Evolutionary conservation across 2,797 vertebrate genomes (phyloP).

Genomic region (Nyctalus aviator): DNA sequence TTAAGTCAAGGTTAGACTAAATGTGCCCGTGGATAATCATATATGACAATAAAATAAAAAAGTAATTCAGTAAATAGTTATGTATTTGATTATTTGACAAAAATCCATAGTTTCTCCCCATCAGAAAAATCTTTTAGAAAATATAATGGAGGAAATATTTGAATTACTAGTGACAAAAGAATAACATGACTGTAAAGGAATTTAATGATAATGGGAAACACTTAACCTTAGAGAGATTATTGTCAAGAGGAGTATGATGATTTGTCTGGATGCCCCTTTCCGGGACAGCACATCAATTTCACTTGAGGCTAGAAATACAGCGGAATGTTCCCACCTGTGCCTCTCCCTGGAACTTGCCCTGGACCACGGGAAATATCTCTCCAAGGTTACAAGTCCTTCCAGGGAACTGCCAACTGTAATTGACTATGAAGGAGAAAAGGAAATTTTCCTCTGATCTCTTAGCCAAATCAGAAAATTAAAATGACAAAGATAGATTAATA

Average conservation of each 20-base stretch:
- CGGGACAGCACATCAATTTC: neutral
- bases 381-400: neutral
- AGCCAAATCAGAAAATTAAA: neutral
- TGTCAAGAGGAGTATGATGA: neutral
- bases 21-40: neutral
- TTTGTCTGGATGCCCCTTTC: neutral
- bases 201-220: neutral
- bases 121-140: neutral
- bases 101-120: neutral
- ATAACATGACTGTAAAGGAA: neutral
- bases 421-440: neutral
- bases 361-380: neutral
- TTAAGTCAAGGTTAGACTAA: neutral
- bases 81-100: neutral
- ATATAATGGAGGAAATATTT: neutral
- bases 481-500: neutral
- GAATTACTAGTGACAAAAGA: neutral
- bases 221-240: neutral
- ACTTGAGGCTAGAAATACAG: neutral
- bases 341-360: neutral
- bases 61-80: neutral
- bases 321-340: neutral
- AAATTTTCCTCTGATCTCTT: neutral
- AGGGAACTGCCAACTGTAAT: fast-evolving
- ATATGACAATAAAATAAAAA: neutral